phyloP scores from a whole-genome alignment of 2,888 invertebrate genomes.

The Drosophila trichaetosa region DNA sequence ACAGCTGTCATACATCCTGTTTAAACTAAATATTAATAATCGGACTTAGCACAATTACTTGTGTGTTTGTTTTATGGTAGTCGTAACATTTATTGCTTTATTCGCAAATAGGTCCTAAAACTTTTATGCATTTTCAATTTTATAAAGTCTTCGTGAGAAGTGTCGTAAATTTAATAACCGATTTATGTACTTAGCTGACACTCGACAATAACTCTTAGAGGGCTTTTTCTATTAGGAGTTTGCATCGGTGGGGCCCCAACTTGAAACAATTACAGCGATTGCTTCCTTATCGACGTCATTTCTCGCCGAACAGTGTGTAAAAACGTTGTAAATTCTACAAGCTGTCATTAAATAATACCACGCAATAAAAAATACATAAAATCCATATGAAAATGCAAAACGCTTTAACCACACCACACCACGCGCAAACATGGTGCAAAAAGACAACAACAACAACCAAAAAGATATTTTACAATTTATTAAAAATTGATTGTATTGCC shows the following conservation, averaged over 20 bases:
- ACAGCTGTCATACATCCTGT: background rate
- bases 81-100: background rate
- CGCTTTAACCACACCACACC: conserved; percentile 56
- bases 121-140: background rate
- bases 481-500: conserved; percentile 79
- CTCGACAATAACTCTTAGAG: background rate
- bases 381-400: conserved; percentile 73
- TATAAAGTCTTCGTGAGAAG: background rate
- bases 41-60: background rate
- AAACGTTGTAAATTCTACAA: conserved; percentile 50
- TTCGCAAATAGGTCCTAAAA: background rate
- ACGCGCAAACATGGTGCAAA: conserved; percentile 37
- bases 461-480: conserved; percentile 72
- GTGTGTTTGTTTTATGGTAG: background rate
- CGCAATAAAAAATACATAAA: conserved; percentile 66
- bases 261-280: conserved; percentile 19
- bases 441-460: conserved; percentile 28
- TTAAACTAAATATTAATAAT: background rate
- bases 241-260: background rate
- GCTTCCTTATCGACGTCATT: conserved; percentile 47
- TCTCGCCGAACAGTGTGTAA: conserved; percentile 31
- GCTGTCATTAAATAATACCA: conserved; percentile 74
- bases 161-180: conserved; percentile 10
- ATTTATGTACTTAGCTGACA: background rate
- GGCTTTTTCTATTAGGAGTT: background rate